phyloP scores from a whole-genome alignment of 2,888 invertebrate genomes.

The Polia nebulosa region DNA sequence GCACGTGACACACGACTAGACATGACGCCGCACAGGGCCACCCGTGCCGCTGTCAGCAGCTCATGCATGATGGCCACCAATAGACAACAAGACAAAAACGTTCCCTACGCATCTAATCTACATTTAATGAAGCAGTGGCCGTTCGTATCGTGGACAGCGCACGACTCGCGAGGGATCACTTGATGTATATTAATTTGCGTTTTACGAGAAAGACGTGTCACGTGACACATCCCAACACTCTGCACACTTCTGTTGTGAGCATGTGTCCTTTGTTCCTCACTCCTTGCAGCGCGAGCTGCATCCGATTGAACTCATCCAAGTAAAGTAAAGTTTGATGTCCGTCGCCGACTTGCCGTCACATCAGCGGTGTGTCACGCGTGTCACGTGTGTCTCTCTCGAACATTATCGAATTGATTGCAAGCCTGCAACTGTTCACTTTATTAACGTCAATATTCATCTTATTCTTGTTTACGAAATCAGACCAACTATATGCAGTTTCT shows the following conservation, averaged over 20 bases:
- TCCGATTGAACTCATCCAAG: slow-evolving; percentile 26
- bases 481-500: not conserved
- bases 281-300: not conserved
- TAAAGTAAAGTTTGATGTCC: slow-evolving; percentile 21
- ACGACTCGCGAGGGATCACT: not conserved
- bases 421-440: not conserved
- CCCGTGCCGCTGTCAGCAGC: slow-evolving; percentile 10
- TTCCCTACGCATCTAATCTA: slow-evolving; percentile 29
- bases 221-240: slow-evolving; percentile 25
- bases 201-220: slow-evolving; percentile 11
- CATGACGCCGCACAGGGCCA: not conserved
- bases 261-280: no score
- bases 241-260: not conserved
- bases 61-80: not conserved
- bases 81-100: slow-evolving; percentile 13
- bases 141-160: not conserved
- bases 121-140: slow-evolving; percentile 26
- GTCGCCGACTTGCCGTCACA: not conserved
- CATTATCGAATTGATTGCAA: not conserved
- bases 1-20: slow-evolving; percentile 28
- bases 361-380: not conserved
- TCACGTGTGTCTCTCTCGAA: not conserved
- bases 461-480: not conserved
- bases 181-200: slow-evolving; percentile 20
- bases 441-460: not conserved